Percentiles rank a stretch among this genome's conserved stretches.
These are phyloP conservation scores for Pardalotus punctatus DNA, from an alignment of 2,113 vertebrate genomes.

Conservation along the genomic window DNA sequence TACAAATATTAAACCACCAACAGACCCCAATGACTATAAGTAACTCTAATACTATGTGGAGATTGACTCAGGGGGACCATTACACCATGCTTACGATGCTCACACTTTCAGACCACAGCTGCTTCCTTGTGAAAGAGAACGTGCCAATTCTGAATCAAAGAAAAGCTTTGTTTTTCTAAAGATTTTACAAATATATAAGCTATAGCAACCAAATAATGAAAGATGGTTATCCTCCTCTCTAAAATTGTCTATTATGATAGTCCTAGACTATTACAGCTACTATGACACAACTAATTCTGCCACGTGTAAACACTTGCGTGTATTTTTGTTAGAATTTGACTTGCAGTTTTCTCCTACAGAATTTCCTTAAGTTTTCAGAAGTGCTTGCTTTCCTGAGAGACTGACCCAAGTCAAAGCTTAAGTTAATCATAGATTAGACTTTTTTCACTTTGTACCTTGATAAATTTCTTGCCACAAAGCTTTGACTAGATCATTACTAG, in stretches of 20 bases:
- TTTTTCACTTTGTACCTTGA: not conserved
- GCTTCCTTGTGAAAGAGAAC: not conserved
- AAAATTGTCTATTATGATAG: not conserved
- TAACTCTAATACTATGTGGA: not conserved
- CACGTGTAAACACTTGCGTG: not conserved
- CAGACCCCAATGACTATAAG: not conserved
- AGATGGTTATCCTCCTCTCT: not conserved
- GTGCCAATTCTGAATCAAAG: not conserved
- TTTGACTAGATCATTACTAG: not conserved
- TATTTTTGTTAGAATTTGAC: not conserved
- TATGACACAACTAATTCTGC: not conserved
- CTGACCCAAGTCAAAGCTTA: not conserved
- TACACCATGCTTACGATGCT: not conserved
- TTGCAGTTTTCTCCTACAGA: not conserved
- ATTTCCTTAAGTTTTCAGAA: not conserved
- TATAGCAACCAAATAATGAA: not conserved
- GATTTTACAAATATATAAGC: not conserved
- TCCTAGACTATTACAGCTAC: not conserved
- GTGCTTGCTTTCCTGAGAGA: not conserved
- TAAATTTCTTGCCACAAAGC: not conserved
- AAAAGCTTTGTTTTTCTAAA: not conserved
- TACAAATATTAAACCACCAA: not conserved
- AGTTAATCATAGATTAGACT: not conserved
- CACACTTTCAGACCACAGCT: not conserved
- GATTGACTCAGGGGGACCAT: fast-evolving